Evolutionary conservation across 2,113 vertebrate genomes (phyloP).

Genomic region (Hypanus sabinus): DNA sequence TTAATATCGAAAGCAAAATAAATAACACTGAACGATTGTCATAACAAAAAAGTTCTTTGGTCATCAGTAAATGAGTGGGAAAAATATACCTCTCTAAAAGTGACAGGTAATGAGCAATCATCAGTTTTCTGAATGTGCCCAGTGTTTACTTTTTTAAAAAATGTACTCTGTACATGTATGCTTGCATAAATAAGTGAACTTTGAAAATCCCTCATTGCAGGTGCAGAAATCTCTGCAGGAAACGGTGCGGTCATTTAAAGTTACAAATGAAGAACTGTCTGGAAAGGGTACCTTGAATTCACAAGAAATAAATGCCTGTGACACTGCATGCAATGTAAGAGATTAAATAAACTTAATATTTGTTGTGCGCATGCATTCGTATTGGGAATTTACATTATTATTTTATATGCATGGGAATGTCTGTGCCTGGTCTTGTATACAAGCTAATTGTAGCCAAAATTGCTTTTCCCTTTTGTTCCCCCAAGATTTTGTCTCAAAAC

Average conservation of each 20-base stretch:
- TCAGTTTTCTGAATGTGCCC: too few species aligned
- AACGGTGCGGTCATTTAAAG: slow-evolving; percentile 75
- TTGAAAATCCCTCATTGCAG: slow-evolving; percentile 48
- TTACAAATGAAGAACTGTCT: slow-evolving; percentile 81
- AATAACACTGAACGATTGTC: neutral
- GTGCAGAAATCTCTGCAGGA: slow-evolving; percentile 74
- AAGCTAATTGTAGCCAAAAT: too few species aligned
- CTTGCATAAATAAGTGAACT: neutral
- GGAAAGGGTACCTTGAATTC: slow-evolving; percentile 43
- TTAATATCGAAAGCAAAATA: neutral
- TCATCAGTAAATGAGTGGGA: too few species aligned
- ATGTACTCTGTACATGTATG: too few species aligned
- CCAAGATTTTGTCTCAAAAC: too few species aligned
- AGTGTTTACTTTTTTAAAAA: too few species aligned
- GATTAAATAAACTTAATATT: neutral
- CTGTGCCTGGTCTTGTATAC: too few species aligned
- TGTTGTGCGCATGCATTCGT: neutral
- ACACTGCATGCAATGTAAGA: slow-evolving; percentile 69
- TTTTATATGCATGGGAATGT: too few species aligned
- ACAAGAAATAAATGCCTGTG: slow-evolving; percentile 61
- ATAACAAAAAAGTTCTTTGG: neutral
- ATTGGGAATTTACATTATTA: neutral
- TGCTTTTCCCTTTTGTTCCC: too few species aligned
- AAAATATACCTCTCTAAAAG: too few species aligned
- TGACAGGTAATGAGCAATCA: too few species aligned